Evolutionary conservation across 2,888 invertebrate species (phyloP).

Genomic region (Latrodectus elegans): DNA sequence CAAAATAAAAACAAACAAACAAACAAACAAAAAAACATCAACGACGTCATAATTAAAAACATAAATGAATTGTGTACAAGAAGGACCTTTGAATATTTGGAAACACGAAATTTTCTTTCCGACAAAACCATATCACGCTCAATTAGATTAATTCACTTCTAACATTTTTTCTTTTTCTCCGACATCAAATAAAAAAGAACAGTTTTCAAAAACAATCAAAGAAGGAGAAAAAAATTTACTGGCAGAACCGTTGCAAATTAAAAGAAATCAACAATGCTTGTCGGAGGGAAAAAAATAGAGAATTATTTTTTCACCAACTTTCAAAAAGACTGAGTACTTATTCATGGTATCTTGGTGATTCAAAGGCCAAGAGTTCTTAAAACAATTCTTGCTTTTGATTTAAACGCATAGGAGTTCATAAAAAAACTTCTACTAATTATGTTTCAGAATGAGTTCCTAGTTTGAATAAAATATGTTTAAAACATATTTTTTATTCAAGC

Average conservation of each 20-base stretch:
- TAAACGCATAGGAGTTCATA: not conserved
- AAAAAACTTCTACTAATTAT: too few relatives aligned
- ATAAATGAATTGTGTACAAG: too few relatives aligned
- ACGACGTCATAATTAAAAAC: too few relatives aligned
- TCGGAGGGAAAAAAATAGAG: not conserved
- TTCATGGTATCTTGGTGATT: conserved; percentile 17
- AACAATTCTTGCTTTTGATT: conserved; percentile 8
- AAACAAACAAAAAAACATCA: too few relatives aligned
- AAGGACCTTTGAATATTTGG: too few relatives aligned
- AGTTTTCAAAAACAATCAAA: not conserved
- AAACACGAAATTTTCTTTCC: not conserved
- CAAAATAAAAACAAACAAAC: too few relatives aligned
- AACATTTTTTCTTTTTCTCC: not conserved
- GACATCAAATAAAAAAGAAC: not conserved
- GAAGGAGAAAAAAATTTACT: not conserved
- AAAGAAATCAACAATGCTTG: not conserved
- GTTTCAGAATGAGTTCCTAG: too few relatives aligned
- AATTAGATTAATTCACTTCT: not conserved
- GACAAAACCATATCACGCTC: not conserved
- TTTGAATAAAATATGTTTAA: too few relatives aligned
- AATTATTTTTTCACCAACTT: not conserved
- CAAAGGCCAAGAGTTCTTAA: conserved; percentile 29
- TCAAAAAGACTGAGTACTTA: not conserved
- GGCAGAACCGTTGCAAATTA: not conserved
- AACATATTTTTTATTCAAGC: too few relatives aligned